These are phyloP conservation scores for Drosophila dives DNA, from an alignment of 2,888 invertebrate species.

Conservation along the genomic window DNA sequence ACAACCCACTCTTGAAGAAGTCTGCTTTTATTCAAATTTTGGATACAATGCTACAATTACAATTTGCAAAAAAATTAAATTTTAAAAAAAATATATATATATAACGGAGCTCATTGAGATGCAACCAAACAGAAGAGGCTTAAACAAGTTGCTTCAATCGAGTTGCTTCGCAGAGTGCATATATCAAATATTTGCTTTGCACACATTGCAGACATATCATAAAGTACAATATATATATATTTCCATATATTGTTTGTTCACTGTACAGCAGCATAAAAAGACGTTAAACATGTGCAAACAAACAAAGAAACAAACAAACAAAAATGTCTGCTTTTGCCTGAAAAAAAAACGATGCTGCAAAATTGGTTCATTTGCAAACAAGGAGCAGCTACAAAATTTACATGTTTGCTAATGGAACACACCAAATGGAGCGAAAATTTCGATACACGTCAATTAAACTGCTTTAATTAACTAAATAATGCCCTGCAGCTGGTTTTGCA, in stretches of 20 bases:
- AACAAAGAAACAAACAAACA: neutral
- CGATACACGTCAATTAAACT: neutral
- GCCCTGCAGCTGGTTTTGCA: neutral
- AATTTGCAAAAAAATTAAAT: too few relatives aligned
- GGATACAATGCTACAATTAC: too few relatives aligned
- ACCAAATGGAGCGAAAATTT: constrained; percentile 4
- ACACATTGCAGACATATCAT: neutral
- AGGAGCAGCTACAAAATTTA: neutral
- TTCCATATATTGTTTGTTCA: neutral
- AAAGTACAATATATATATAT: neutral
- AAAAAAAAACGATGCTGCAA: neutral
- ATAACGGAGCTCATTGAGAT: too few relatives aligned
- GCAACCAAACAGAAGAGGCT: too few relatives aligned
- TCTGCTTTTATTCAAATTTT: neutral
- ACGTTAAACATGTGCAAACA: neutral
- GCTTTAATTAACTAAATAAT: neutral
- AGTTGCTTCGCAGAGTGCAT: neutral
- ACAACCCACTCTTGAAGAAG: neutral
- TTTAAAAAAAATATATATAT: too few relatives aligned
- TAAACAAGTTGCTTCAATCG: neutral
- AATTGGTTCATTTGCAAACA: constrained; percentile 12
- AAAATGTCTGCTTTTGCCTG: neutral
- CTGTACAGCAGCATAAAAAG: neutral
- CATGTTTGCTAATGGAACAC: constrained; percentile 34
- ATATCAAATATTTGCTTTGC: neutral